Percentiles rank a stretch among this genome's conserved stretches.
These are phyloP conservation scores for Paratilapia polleni DNA, from an alignment of 2,113 vertebrate species.

Conservation along the genomic window DNA sequence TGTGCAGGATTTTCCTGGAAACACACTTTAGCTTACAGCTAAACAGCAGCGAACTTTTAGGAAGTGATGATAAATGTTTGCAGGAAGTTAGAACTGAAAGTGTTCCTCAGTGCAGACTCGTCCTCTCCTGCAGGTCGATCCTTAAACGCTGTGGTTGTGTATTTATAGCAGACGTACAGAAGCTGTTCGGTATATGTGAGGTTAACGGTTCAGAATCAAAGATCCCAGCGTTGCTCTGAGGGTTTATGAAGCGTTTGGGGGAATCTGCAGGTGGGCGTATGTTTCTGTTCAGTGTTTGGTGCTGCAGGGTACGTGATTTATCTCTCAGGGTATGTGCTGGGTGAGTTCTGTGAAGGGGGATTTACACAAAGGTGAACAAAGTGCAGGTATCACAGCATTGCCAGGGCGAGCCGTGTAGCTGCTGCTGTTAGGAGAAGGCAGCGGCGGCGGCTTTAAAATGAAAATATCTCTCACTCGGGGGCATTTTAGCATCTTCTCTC, in stretches of 20 bases:
- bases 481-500: neutral
- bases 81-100: too few species aligned
- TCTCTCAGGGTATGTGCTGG: slow-evolving; percentile 5
- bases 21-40: neutral
- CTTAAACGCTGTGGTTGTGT: neutral
- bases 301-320: slow-evolving; percentile 30
- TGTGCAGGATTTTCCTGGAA: neutral
- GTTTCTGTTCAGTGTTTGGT: neutral
- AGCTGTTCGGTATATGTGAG: neutral
- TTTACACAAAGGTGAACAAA: neutral
- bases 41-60: neutral
- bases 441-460: neutral
- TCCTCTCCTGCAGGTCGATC: neutral
- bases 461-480: neutral
- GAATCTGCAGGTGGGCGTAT: neutral
- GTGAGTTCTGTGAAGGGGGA: neutral
- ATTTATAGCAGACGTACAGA: too few species aligned
- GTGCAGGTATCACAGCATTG: slow-evolving; percentile 2
- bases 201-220: slow-evolving; percentile 4
- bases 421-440: neutral
- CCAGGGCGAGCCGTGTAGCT: neutral
- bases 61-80: too few species aligned
- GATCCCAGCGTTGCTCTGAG: neutral
- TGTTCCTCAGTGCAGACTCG: too few species aligned
- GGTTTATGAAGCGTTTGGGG: neutral